Evolutionary conservation across 2,888 invertebrate genomes (phyloP), one percentile per base, ranked within the genome.

Genomic region (Mesorhabditis spiculigera): DNA sequence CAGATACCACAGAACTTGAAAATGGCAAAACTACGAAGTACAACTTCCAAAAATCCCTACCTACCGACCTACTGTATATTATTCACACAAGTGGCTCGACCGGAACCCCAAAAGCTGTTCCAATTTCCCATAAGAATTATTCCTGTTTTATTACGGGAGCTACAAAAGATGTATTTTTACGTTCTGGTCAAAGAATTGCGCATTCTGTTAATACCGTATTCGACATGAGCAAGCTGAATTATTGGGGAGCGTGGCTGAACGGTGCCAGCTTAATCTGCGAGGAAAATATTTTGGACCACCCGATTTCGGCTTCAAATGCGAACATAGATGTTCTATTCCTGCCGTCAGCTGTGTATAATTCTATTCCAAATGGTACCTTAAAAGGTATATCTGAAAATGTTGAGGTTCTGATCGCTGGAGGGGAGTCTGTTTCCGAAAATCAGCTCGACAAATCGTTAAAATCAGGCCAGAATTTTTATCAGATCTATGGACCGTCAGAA

Each of bases 401-500:
- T 0, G 74, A 78, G 28, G 71, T 67, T 4, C 61, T 83, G 8
- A 77, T 81, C 43, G 77, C 83, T 42, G 84, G 84, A 4, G 84
- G 84, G 45, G 84, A 84, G 63, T 75, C 81, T 4, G 75, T 82
- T 3, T 66, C 73, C 4, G 72, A 79, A 45, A 45, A 41, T 8
- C 65, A 64, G 8, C 68, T 81, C 5, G 65, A 66, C 8, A 65
- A 8, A 10, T 65, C 73, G 5, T 43, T 72, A 44, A 13, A 44
- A 5, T 65, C 5, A 16, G 68, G 68, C 45, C n/a, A 67, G 8
- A 67, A 68, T 16, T 63, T 81, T 16, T 72, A 69, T 5, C 82
- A 84, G 66, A 82, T 84, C 43, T 84, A 82, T 68, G 84, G 84
- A 8, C 84, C 84, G 5, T 80, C 84, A 1, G 84, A 84, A 62